Base-by-base conservation (phyloP, 2,113 vertebrate species). In the Craseonycteris thonglongyai region DNA sequence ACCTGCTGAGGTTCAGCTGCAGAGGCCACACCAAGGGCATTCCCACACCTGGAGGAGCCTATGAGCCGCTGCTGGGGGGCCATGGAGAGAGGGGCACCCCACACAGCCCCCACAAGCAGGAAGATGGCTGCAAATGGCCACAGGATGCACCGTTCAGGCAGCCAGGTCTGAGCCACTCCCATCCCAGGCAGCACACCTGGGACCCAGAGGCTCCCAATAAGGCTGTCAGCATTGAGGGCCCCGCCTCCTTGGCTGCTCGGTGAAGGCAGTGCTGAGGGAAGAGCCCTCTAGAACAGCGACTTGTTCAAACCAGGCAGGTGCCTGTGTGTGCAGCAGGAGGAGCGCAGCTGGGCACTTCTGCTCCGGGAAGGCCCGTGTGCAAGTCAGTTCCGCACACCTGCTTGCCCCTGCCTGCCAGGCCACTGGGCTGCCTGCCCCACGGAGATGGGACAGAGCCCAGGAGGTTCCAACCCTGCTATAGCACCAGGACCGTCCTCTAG, bases 331-430 rank as follows among this genome's bases (percentile, higher is more conserved):
- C n/a, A n/a, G n/a, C n/a, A n/a, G n/a, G n/a, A n/a, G n/a, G n/a
- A n/a, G n/a, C n/a, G n/a, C n/a, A n/a, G n/a, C n/a, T n/a, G n/a
- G n/a, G n/a, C 5, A 26, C 22, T 45, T 13, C 22, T 14, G 81
- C 24, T 0, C 30, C 6, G 13, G 38, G 40, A 2, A 24, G 47
- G 42, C 74, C 35, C 15, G 1, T 12, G 2, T 3, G 21, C 49
- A 14, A 18, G 65, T 6, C 3, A 16, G 19, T 19, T 7, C 26
- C 8, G 38, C 16, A 26, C 61, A 19, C 5, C 0, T 0, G 9
- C 6, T 10, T 21, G 8, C 35, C 49, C 10, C 26, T 65, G 7
- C 18, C 6, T 8, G 28, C 63, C 4, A 1, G 15, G 28, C 28
- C 33, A 14, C 8, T 0, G 14, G 74, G 10, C 1, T 4, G 10